phyloP scores from a whole-genome alignment of 1,140 invertebrate species.

The Trinorchestia longiramus region DNA sequence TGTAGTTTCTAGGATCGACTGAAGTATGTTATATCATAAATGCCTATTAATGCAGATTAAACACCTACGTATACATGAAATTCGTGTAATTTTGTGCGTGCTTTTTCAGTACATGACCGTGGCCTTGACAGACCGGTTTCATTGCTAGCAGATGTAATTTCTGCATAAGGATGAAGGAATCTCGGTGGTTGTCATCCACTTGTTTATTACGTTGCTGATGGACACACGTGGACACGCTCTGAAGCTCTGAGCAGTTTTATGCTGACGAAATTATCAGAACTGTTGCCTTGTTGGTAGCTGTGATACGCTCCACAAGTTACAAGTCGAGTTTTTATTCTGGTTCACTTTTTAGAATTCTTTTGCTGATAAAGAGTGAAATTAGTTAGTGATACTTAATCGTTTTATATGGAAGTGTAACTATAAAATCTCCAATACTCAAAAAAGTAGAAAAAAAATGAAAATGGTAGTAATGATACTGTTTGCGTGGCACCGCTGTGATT shows the following conservation, averaged over 20 bases:
- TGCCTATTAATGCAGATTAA: not conserved
- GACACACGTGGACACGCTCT: not conserved
- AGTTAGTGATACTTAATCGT: not conserved
- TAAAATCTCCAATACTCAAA: not conserved
- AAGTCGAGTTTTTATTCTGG: not conserved
- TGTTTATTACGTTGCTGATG: not conserved
- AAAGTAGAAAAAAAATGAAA: not conserved
- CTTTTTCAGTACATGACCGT: not conserved
- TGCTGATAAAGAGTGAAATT: not conserved
- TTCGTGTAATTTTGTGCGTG: not conserved
- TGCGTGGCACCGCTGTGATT: not conserved
- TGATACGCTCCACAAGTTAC: not conserved
- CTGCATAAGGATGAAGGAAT: not conserved
- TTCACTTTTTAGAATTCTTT: not conserved
- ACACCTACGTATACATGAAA: not conserved
- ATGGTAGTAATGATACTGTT: not conserved
- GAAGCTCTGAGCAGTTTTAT: not conserved
- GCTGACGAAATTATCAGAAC: not conserved
- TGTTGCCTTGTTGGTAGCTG: not conserved
- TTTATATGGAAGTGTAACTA: not conserved
- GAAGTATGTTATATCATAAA: not conserved
- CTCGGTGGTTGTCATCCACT: not conserved
- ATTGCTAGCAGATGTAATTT: not conserved
- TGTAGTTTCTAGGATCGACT: not conserved
- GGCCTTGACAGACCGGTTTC: not conserved